phyloP scores from a whole-genome alignment of 2,797 vertebrate genomes.

The Lophotriccus pileatus region DNA sequence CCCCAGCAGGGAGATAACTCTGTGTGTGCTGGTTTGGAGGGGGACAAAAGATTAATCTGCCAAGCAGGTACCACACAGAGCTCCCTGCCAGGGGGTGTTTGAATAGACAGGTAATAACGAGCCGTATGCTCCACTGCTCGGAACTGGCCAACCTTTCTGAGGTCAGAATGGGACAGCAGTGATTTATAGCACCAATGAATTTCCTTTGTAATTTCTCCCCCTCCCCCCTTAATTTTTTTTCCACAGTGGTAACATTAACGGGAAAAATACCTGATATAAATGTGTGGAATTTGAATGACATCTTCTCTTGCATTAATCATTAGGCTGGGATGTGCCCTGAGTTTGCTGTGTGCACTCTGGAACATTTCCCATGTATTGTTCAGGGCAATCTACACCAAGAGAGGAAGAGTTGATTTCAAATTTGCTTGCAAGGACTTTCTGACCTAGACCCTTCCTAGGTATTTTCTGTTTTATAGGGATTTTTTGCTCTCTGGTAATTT shows the following conservation, averaged over 20 bases:
- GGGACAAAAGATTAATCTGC: constrained; percentile 3
- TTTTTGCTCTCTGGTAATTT: neutral
- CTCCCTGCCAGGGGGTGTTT: neutral
- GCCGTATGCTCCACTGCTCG: neutral
- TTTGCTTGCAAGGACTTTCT: neutral
- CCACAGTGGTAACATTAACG: neutral
- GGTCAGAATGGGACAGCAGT: neutral
- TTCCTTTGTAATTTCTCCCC: neutral
- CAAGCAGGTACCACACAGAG: neutral
- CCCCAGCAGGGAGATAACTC: neutral
- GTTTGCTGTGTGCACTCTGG: neutral
- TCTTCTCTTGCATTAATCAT: neutral
- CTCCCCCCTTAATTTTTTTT: neutral
- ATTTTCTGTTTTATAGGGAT: neutral
- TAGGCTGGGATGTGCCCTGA: neutral
- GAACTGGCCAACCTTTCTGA: neutral
- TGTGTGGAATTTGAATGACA: neutral
- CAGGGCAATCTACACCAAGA: neutral
- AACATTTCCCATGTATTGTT: neutral
- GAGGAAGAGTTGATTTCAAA: neutral
- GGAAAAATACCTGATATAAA: neutral
- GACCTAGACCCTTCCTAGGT: neutral
- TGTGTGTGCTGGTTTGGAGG: neutral
- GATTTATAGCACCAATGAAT: neutral
- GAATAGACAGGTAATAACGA: neutral